Percentiles rank a stretch among this genome's conserved stretches.
These are phyloP conservation scores for Drosophila pectinifera DNA, from an alignment of 1,140 invertebrate genomes.

Conservation along the genomic window DNA sequence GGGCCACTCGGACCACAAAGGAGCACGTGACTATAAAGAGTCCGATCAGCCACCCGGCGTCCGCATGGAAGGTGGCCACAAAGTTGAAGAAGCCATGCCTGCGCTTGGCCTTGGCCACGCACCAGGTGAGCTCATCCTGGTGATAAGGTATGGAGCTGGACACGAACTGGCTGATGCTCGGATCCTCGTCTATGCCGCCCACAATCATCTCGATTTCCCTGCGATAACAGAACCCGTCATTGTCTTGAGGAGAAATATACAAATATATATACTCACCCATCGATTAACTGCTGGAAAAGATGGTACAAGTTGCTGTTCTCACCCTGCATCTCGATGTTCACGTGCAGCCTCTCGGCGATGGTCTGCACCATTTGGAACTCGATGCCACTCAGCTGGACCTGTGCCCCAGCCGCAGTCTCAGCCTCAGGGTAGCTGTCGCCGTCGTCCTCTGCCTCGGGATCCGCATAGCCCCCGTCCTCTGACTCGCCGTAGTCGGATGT, in stretches of 20 bases:
- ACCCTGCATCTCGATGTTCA: slow-evolving; percentile 65
- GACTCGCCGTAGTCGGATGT: slow-evolving; percentile 24
- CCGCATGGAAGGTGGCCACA: slow-evolving; percentile 58
- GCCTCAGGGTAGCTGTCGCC: background rate
- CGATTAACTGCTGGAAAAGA: slow-evolving; percentile 77
- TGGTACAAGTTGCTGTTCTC: slow-evolving; percentile 78
- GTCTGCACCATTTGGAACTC: slow-evolving; percentile 76
- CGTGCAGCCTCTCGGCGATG: slow-evolving; percentile 70
- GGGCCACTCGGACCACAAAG: slow-evolving; percentile 46
- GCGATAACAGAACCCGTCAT: no score
- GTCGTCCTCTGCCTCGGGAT: slow-evolving; percentile 1
- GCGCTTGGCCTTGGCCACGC: slow-evolving; percentile 69
- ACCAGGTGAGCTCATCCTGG: slow-evolving; percentile 83
- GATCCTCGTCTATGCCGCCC: slow-evolving; percentile 80
- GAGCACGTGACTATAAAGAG: slow-evolving; percentile 59
- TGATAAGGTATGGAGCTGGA: slow-evolving; percentile 76
- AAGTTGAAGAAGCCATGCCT: slow-evolving; percentile 75
- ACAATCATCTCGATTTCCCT: slow-evolving; percentile 78
- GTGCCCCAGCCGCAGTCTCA: slow-evolving; percentile 2
- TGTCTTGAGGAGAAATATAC: no score
- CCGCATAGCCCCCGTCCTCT: slow-evolving; percentile 13
- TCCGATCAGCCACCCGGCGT: slow-evolving; percentile 48
- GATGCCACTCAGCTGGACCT: slow-evolving; percentile 55
- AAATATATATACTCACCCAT: slow-evolving; percentile 52
- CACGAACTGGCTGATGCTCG: slow-evolving; percentile 75